phyloP scores from a whole-genome alignment of 2,113 vertebrate genomes.

The Bos javanicus region DNA sequence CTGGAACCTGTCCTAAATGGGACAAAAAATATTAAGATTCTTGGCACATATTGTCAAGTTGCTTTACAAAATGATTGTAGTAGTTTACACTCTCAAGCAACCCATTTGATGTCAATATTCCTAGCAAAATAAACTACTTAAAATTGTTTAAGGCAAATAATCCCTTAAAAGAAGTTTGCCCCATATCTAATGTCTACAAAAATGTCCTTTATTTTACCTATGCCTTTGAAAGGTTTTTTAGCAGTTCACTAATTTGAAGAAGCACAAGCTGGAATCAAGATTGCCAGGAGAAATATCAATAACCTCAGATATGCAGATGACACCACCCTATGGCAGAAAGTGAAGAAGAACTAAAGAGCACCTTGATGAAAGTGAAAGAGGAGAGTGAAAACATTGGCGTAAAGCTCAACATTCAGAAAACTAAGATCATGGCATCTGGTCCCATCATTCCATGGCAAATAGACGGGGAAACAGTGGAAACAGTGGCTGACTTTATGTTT shows the following conservation, averaged over 20 bases:
- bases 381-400: not conserved
- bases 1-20: not conserved
- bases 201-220: not conserved
- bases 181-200: not conserved
- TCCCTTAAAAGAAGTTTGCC: not conserved
- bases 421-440: not conserved
- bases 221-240: slow-evolving; percentile 6
- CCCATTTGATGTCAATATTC: not conserved
- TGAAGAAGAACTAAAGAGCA: not conserved
- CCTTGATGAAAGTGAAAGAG: not conserved
- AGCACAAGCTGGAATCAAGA: not conserved
- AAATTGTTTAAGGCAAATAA: not conserved
- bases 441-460: not conserved
- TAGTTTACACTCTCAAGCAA: not conserved
- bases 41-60: not conserved
- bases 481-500: not conserved
- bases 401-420: not conserved
- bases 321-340: not conserved
- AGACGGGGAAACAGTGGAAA: not conserved
- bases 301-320: not conserved
- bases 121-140: not conserved
- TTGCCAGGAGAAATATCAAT: not conserved
- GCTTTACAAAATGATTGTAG: not conserved
- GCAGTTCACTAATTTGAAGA: not conserved
- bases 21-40: not conserved